Conservation (phyloP, 2,888 invertebrate genomes). For the Caenorhabditis imperialis region DNA sequence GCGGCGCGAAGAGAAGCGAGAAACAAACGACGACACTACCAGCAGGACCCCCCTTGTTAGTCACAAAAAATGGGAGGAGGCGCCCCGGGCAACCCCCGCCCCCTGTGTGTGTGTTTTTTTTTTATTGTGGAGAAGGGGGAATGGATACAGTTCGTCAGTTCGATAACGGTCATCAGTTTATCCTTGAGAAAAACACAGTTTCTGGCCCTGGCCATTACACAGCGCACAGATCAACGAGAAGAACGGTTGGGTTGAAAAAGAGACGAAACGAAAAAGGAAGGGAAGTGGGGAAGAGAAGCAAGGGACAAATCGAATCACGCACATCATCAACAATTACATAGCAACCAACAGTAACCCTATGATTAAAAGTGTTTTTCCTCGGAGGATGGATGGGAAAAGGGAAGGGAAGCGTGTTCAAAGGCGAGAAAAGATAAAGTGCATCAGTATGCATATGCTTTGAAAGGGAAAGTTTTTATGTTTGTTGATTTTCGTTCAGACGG, state of each 20-base stretch:
- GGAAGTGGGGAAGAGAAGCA: slow-evolving; percentile 1
- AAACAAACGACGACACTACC: slow-evolving; percentile 56
- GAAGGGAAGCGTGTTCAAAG: not conserved
- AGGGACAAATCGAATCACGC: slow-evolving; percentile 1
- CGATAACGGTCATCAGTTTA: slow-evolving; percentile 21
- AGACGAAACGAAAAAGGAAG: not conserved
- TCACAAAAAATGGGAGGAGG: slow-evolving; percentile 44
- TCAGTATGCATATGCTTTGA: no score
- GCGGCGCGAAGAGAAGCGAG: slow-evolving; percentile 54
- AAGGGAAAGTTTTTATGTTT: no score
- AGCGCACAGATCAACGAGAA: slow-evolving; percentile 18
- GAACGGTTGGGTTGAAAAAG: not conserved
- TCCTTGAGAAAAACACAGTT: slow-evolving; percentile 29
- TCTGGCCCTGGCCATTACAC: no score
- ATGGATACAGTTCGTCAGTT: slow-evolving; percentile 25
- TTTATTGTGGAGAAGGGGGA: slow-evolving; percentile 17
- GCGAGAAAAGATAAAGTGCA: not conserved
- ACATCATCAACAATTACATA: slow-evolving; percentile 22
- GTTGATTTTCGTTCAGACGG: no score
- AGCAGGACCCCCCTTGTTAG: slow-evolving; percentile 53
- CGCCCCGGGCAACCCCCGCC: slow-evolving; percentile 49
- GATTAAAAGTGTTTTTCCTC: no score
- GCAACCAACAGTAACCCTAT: no score
- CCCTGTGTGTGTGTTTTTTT: slow-evolving; percentile 12
- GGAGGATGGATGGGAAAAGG: no score